phyloP scores from a whole-genome alignment of 2,888 invertebrate genomes.

The Druceiella hillmani region DNA sequence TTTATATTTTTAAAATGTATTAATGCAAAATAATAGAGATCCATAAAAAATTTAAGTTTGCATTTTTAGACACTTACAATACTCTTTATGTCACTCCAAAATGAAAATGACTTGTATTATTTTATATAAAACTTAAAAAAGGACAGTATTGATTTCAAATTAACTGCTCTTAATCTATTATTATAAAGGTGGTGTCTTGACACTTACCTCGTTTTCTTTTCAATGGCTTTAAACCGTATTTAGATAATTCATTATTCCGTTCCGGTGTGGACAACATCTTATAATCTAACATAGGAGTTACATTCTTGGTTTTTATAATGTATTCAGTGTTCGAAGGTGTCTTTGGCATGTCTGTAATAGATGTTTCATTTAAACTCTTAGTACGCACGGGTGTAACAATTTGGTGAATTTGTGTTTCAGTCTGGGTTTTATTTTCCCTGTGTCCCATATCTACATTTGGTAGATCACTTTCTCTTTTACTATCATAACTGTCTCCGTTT shows the following conservation, averaged over 20 bases:
- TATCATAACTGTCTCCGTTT: conserved; percentile 19
- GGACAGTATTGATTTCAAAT: background rate
- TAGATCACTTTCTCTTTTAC: conserved; percentile 7
- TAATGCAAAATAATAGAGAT: no score
- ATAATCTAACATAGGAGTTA: conserved; percentile 56
- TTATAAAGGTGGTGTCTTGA: background rate
- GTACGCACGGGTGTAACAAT: no score
- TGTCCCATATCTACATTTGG: conserved; percentile 1
- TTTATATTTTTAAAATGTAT: no score
- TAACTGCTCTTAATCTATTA: background rate
- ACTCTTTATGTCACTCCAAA: background rate
- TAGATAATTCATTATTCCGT: conserved; percentile 52
- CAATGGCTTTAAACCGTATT: conserved; percentile 61
- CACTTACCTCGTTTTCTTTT: conserved; percentile 54
- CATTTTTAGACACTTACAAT: no score
- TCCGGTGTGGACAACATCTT: conserved; percentile 52
- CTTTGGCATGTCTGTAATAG: no score
- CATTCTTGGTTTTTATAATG: conserved; percentile 48
- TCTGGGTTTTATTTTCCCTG: conserved; percentile 17
- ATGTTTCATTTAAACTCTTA: no score
- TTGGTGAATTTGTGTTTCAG: no score
- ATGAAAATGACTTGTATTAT: no score
- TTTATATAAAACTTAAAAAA: no score
- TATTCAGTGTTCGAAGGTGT: conserved; percentile 43
- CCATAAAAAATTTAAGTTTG: no score